phyloP scores from a whole-genome alignment of 2,797 vertebrate genomes.

The Nannoperca australis region DNA sequence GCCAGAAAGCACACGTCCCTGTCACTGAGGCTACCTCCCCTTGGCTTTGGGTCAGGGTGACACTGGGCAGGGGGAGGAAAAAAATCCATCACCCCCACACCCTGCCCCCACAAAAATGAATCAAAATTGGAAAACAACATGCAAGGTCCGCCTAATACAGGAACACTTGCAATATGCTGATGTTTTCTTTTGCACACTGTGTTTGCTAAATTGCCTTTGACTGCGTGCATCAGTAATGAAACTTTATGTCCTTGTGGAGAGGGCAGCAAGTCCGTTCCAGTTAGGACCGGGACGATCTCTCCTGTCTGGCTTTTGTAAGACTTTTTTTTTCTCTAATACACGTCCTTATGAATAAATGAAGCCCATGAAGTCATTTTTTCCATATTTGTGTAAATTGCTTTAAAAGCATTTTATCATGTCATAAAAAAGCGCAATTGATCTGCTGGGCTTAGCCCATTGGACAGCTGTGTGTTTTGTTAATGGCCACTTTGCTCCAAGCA shows the following conservation, averaged over 20 bases:
- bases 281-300: slow-evolving; percentile 94
- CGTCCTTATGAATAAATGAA: slow-evolving; percentile 92
- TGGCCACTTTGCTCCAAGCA: slow-evolving; percentile 99
- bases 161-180: slow-evolving; percentile 95
- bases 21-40: slow-evolving; percentile 63
- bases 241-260: slow-evolving; percentile 99
- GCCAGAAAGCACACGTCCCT: slow-evolving; percentile 56
- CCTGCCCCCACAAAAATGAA: slow-evolving; percentile 79
- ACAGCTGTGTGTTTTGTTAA: slow-evolving; percentile 99
- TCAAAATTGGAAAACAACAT: slow-evolving; percentile 87
- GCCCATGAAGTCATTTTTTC: slow-evolving; percentile 90
- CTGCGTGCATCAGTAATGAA: slow-evolving; percentile 99
- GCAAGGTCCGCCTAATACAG: slow-evolving; percentile 84
- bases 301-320: slow-evolving; percentile 84
- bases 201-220: slow-evolving; percentile 99
- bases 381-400: slow-evolving; percentile 99
- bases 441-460: slow-evolving; percentile 97
- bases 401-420: slow-evolving; percentile 99
- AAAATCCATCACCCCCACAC: slow-evolving; percentile 61
- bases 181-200: slow-evolving; percentile 96
- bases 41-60: slow-evolving; percentile 80
- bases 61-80: slow-evolving; percentile 65
- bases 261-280: slow-evolving; percentile 97
- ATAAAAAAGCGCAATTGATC: slow-evolving; percentile 99
- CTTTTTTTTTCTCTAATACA: slow-evolving; percentile 82